These are phyloP conservation scores for Chloroceryle aenea DNA, from an alignment of 2,113 vertebrate species.

Conservation along the genomic window DNA sequence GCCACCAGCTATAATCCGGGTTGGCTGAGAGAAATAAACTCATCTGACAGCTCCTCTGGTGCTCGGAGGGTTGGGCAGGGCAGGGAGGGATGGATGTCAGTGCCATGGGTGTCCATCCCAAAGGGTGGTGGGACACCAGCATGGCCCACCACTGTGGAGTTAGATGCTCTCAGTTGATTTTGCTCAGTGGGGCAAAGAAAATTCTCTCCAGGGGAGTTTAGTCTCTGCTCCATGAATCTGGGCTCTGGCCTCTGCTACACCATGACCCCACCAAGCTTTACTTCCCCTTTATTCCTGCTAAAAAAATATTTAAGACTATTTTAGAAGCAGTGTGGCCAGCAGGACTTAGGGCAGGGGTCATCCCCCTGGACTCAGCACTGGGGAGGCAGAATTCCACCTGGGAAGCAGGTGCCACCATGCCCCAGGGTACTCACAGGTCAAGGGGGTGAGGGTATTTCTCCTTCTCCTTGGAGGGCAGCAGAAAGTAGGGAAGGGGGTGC, in stretches of 20 bases:
- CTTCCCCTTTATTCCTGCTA: not conserved
- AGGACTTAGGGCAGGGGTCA: too few species aligned
- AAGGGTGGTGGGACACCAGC: not conserved
- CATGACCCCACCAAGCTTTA: not conserved
- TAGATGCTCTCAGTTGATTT: not conserved
- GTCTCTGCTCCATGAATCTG: too few species aligned
- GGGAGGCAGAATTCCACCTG: not conserved
- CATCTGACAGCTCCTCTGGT: not conserved
- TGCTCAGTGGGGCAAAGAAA: not conserved
- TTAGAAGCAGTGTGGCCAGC: too few species aligned
- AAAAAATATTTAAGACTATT: not conserved
- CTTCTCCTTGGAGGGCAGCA: slow-evolving; percentile 62
- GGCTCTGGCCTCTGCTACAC: not conserved
- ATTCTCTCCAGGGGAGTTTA: not conserved
- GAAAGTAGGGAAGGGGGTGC: slow-evolving; percentile 65
- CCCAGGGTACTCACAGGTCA: slow-evolving; percentile 48
- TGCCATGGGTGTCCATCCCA: not conserved
- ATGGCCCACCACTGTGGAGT: not conserved
- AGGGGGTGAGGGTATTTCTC: slow-evolving; percentile 61
- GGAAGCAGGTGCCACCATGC: not conserved
- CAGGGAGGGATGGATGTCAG: not conserved
- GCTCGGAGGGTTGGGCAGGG: not conserved
- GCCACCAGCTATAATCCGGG: accelerated
- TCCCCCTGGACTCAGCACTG: too few species aligned
- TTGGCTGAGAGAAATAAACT: not conserved